These are phyloP conservation scores for Drosophila kohkoa DNA, from an alignment of 1,140 invertebrate genomes.

Conservation along the genomic window DNA sequence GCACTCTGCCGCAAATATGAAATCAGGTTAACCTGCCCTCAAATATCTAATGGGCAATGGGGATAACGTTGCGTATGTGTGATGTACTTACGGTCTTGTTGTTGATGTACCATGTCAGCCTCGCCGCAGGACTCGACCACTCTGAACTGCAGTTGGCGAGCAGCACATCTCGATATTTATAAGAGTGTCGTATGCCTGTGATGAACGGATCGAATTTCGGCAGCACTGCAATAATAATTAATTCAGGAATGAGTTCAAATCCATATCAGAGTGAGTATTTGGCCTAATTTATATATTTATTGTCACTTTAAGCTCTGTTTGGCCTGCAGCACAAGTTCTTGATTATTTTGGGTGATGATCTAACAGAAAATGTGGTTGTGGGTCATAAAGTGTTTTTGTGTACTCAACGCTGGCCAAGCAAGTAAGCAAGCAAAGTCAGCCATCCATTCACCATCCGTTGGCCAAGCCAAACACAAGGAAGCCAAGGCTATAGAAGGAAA, in stretches of 20 bases:
- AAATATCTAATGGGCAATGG: slow-evolving; percentile 36
- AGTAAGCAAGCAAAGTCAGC: not conserved
- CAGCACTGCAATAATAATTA: slow-evolving; percentile 77
- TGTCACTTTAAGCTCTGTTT: slow-evolving; percentile 9
- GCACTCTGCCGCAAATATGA: slow-evolving; percentile 23
- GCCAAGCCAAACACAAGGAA: not conserved
- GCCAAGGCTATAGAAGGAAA: not conserved
- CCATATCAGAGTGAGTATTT: too few relatives aligned
- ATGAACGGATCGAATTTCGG: slow-evolving; percentile 84
- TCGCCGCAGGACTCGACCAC: slow-evolving; percentile 85
- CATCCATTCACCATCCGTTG: not conserved
- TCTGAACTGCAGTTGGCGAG: slow-evolving; percentile 85
- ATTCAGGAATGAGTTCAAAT: not conserved
- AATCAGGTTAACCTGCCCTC: slow-evolving; percentile 21
- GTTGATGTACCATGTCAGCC: slow-evolving; percentile 86
- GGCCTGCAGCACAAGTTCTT: not conserved
- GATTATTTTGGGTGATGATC: slow-evolving; percentile 9
- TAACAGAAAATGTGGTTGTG: slow-evolving; percentile 3
- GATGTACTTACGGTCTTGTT: slow-evolving; percentile 78
- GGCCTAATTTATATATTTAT: slow-evolving; percentile 1
- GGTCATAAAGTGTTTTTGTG: slow-evolving; percentile 1
- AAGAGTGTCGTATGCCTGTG: slow-evolving; percentile 78
- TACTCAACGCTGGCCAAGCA: not conserved
- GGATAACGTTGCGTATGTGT: slow-evolving; percentile 36
- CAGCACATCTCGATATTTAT: slow-evolving; percentile 85